Conservation (phyloP, 2,113 vertebrate genomes). For the Pseudopipra pipra region DNA sequence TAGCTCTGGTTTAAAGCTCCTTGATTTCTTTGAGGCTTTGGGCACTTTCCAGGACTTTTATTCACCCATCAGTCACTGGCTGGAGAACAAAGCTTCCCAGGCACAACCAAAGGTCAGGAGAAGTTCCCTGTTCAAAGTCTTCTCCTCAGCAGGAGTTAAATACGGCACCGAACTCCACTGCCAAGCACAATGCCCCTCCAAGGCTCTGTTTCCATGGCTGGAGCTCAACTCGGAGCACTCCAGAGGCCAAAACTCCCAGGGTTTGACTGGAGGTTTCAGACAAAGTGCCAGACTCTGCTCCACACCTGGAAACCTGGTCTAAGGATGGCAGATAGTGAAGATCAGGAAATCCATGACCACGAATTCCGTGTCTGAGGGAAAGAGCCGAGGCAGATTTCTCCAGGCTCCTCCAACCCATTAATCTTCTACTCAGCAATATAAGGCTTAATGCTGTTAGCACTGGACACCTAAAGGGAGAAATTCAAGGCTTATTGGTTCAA, state of each 20-base stretch:
- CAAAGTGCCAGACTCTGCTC: neutral
- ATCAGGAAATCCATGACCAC: neutral
- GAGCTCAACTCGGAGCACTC: neutral
- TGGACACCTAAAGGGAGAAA: neutral
- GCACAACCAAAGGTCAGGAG: neutral
- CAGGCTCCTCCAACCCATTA: neutral
- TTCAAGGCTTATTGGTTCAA: neutral
- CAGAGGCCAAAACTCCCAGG: neutral
- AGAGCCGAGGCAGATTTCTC: neutral
- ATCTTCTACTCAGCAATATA: neutral
- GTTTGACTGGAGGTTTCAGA: neutral
- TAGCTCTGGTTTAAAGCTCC: neutral
- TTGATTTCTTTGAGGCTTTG: neutral
- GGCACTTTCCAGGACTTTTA: neutral
- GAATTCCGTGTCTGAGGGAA: neutral
- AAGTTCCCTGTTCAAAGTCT: neutral
- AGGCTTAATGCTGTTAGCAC: neutral
- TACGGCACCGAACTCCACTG: neutral
- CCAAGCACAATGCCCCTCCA: neutral
- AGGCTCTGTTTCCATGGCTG: neutral
- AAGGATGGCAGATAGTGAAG: neutral
- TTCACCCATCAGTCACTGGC: neutral
- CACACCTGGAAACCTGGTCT: neutral
- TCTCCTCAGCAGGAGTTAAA: slow-evolving; percentile 2
- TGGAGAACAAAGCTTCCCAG: neutral